Evolutionary conservation across 2,888 invertebrate genomes (phyloP), one percentile per base, ranked within the genome.

Genomic region (Nemotelus nigrinus): DNA sequence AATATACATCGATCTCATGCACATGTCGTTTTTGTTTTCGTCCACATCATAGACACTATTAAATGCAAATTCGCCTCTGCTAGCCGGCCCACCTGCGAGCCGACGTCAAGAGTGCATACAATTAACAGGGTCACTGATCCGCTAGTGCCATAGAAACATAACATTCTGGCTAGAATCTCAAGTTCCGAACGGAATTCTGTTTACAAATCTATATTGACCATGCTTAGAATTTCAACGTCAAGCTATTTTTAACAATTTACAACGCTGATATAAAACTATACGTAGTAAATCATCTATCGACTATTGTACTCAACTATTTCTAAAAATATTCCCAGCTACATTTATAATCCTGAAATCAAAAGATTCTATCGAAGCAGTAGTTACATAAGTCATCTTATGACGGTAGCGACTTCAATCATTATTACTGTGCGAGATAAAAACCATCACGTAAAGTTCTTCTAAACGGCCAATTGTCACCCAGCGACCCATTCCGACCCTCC

Each of bases 261-360:
- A 25, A 25, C 25, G 25, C 25, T 25, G 25, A 25, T 25, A 25
- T 25, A 25, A 25, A 25, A 25, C 25, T 8, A 50, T 7, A 50
- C 50, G 50, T 50, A 50, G 6, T 50, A 50, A 50, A 50, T 50
- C 6, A 50, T 50, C 8, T 50, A 50, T 8, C 50, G 50, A 50
- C 50, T 7, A 8, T 7, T 8, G 50, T 8, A 8, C 50, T 50
- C 6, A 50, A 7, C 50, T 8, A 50, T 50, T 25, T 25, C 50
- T 50, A 50, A 50, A 50, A 50, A 50, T 50, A 50, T 50, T 50
- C 50, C 50, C 8, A 58, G n/a, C 7, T n/a, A 7, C 25, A n/a
- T 58, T 58, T 25, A 58, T 58, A 25, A 8, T n/a, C 41, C 65
- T 45, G 10, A 5, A 65, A 65, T 65, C 47, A 44, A 65, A 65